Percentiles rank a stretch among this genome's conserved stretches.
These are phyloP conservation scores for Melinaea menophilus DNA, from an alignment of 2,888 invertebrate genomes.

Conservation along the genomic window DNA sequence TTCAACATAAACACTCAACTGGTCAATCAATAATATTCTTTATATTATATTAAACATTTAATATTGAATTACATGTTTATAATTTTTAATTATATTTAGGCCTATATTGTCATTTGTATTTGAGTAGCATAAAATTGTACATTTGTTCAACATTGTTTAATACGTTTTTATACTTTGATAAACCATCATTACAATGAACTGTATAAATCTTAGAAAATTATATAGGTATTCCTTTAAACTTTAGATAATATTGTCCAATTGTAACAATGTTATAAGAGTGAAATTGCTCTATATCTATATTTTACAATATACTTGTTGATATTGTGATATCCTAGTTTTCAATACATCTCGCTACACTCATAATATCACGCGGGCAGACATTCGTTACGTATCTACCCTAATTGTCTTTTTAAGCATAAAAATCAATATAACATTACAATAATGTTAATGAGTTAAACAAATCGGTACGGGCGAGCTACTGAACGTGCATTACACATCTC, in stretches of 20 bases:
- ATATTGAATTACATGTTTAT: conserved; percentile 15
- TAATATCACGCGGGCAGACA: conserved; percentile 65
- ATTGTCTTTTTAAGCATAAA: conserved; percentile 58
- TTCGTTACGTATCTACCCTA: conserved; percentile 40
- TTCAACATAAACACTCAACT: conserved; percentile 30
- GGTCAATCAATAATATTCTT: not conserved
- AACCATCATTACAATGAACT: conserved; percentile 39
- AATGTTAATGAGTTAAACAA: conserved; percentile 14
- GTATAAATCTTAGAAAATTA: conserved; percentile 39
- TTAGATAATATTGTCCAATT: conserved; percentile 60
- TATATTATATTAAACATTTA: conserved; percentile 13
- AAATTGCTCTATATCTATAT: conserved; percentile 40
- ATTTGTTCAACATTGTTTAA: conserved; percentile 38
- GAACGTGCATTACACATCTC: conserved; percentile 1
- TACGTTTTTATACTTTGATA: conserved; percentile 38
- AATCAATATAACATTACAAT: conserved; percentile 21
- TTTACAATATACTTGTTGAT: conserved; percentile 41
- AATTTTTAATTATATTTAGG: conserved; percentile 34
- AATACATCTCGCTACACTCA: conserved; percentile 52
- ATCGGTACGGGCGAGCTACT: conserved; percentile 9
- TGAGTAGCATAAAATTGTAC: conserved; percentile 37
- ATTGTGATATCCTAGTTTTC: conserved; percentile 39
- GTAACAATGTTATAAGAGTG: conserved; percentile 55
- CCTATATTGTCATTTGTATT: conserved; percentile 38
- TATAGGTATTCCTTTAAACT: conserved; percentile 37